Conservation (phyloP, 2,888 invertebrate species). For the Aproaerema taeniolella region DNA sequence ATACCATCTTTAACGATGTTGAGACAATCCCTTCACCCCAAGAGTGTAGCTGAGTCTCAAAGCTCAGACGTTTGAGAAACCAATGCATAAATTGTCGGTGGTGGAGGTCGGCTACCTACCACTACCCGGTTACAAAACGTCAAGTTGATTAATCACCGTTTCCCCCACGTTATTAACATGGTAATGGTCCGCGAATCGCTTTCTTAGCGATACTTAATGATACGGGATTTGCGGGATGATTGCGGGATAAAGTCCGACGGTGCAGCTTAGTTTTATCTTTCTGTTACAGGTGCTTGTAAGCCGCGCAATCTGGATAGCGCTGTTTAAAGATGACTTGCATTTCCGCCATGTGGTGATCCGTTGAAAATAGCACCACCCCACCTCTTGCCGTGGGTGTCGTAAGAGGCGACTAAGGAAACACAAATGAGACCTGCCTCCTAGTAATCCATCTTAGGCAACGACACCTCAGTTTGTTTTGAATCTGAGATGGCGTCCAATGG, state of each 20-base stretch:
- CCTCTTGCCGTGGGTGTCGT: no score
- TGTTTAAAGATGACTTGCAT: no score
- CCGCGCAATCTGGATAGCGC: neutral
- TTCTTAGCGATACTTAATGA: constrained; percentile 76
- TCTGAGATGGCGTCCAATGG: no score
- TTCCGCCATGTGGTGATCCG: no score
- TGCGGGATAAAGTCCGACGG: constrained; percentile 41
- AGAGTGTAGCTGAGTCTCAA: constrained; percentile 26
- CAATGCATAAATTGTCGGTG: constrained; percentile 67
- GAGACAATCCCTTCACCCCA: no score
- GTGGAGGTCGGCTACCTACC: constrained; percentile 54
- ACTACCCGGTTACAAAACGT: constrained; percentile 47
- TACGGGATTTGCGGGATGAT: constrained; percentile 70
- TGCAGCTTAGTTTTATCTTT: constrained; percentile 47
- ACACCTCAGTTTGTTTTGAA: no score
- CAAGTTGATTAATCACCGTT: constrained; percentile 70
- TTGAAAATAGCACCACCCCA: no score
- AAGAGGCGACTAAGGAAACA: no score
- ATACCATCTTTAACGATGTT: no score
- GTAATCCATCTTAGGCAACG: no score
- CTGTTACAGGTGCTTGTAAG: constrained; percentile 37
- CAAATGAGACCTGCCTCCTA: no score
- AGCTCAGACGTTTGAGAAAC: constrained; percentile 44
- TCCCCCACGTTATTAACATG: constrained; percentile 75
- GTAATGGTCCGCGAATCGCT: constrained; percentile 73